phyloP scores from a whole-genome alignment of 1,140 invertebrate species.

The Aphis gossypii region DNA sequence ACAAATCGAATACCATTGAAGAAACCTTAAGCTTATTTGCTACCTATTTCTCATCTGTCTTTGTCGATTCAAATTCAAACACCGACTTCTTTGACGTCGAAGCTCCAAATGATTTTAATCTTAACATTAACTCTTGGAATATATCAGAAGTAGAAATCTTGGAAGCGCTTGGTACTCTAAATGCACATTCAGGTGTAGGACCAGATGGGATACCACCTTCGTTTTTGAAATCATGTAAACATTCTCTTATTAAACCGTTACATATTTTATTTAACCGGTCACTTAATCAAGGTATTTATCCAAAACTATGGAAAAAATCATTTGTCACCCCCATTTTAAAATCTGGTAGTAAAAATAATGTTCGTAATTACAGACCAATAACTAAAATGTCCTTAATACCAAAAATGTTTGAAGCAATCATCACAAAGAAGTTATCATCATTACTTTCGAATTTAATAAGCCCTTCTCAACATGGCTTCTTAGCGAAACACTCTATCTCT shows the following conservation, averaged over 20 bases:
- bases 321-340: not conserved
- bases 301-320: not conserved
- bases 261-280: not conserved
- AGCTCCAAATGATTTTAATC: not conserved
- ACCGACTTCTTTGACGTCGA: not conserved
- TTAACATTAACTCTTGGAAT: not conserved
- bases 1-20: not conserved
- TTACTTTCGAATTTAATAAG: not conserved
- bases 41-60: no score
- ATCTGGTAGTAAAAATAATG: not conserved
- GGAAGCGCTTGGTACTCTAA: not conserved
- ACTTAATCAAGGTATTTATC: not conserved
- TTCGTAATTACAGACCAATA: not conserved
- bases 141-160: slow-evolving; percentile 3
- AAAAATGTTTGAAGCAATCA: no score
- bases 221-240: not conserved
- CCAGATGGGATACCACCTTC: no score
- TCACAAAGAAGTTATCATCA: not conserved
- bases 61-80: no score
- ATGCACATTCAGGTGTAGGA: no score
- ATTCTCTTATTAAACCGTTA: not conserved
- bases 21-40: no score
- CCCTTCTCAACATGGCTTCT: not conserved
- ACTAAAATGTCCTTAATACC: no score
- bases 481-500: slow-evolving; percentile 11